A percentile compares a stretch with the other conserved stretches of the same genome.
phyloP scores from a whole-genome alignment of 1,140 invertebrate genomes.

The roundworm (Caenorhabditis elegans) region WBcel235 BX284604.4:868501-869000 shows the following conservation, averaged over 20 bases:
- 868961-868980: conserved; percentile 34
- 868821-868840: conserved; percentile 37
- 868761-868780: conserved; percentile 36
- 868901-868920: conserved; percentile 40
- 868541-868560: no score
- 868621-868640: no score
- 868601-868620: no score
- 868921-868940: conserved; percentile 44
- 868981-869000: conserved; percentile 42
- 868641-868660: no score
- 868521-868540: no score
- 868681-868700: conserved; percentile 35
- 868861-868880: conserved; percentile 37
- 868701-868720: conserved; percentile 36
- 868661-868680: conserved; percentile 45
- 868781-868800: conserved; percentile 33
- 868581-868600: no score
- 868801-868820: conserved; percentile 40
- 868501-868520: no score
- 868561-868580: no score
- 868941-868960: conserved; percentile 43
- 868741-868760: conserved; percentile 31
- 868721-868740: conserved; percentile 32
- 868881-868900: conserved; percentile 36
- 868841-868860: conserved; percentile 42